Base-by-base conservation (phyloP, 2,113 vertebrate species). In the Dipodomys ordii region DNA sequence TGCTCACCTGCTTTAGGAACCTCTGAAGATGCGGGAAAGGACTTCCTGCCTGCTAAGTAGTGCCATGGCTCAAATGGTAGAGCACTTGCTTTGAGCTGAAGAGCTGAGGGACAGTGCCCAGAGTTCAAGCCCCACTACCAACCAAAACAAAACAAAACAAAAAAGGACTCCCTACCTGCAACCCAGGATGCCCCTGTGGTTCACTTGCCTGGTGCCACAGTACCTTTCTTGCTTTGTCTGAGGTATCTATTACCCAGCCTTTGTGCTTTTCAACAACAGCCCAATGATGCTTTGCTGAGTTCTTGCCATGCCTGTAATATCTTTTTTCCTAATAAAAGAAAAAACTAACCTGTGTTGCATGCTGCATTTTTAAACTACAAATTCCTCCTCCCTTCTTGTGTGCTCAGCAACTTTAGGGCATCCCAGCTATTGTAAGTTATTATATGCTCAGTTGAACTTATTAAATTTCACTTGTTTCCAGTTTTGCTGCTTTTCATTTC, bases 371-470 rank as follows among this genome's bases (percentile, higher is more conserved):
- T 93, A 95, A 39, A 95, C 60, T 73, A 77, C 35, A 79, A 92
- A 90, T 88, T 60, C 15, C 4, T 90, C 88, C 74, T 94, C 77
- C 35, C 23, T 85, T 2, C 49, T 30, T 0, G 0, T 79, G 57
- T 85, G 60, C 96, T 94, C 83, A 60, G 82, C 68, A 96, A 67
- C n/a, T 96, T 94, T 89, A 32, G 62, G 67, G 82, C 62, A 85
- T 72, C 69, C 22, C 49, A 25, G 74, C 73, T 80, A 95, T 73
- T 74, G 19, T 86, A 95, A 94, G 71, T 95, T 95, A 95, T 94
- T 90, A 88, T 76, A 89, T 87, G 88, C 72, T 92, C 89, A 94
- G 86, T 68, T 91, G 88, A 97, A 95, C 83, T 94, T 96, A 93
- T 62, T 92, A 92, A 90, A 93, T 92, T 87, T 88, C 39, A 89